phyloP scores from a whole-genome alignment of 2,113 vertebrate species.

The Oncorhynchus clarkii region DNA sequence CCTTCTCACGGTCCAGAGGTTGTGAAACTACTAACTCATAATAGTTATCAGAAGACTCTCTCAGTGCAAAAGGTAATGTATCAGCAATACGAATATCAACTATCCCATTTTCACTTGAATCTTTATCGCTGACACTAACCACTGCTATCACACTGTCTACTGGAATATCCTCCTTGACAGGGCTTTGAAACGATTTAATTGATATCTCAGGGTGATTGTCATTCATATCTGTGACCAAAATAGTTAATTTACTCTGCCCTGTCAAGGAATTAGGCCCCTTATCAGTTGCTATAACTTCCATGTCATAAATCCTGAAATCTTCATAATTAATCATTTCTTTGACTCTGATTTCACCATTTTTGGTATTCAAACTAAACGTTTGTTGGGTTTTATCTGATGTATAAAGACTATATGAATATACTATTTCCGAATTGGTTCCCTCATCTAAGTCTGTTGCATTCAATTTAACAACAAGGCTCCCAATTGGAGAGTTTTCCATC shows the following conservation, averaged over 20 bases:
- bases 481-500: conserved; percentile 63
- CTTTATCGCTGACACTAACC: conserved; percentile 65
- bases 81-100: conserved; percentile 51
- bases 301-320: conserved; percentile 59
- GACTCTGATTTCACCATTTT: conserved; percentile 71
- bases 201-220: conserved; percentile 72
- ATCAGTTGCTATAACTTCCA: conserved; percentile 60
- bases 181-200: conserved; percentile 65
- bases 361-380: conserved; percentile 67
- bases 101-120: conserved; percentile 66
- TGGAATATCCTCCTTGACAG: conserved; percentile 58
- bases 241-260: conserved; percentile 64
- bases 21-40: conserved; percentile 69
- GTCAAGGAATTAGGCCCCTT: conserved; percentile 55
- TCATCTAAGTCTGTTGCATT: conserved; percentile 57
- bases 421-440: conserved; percentile 50
- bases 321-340: conserved; percentile 73
- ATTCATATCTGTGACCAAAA: conserved; percentile 71
- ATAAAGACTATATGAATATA: conserved; percentile 69
- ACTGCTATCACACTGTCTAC: conserved; percentile 65
- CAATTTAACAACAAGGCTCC: conserved; percentile 45
- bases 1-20: conserved; percentile 60
- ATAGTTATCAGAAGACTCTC: conserved; percentile 55
- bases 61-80: conserved; percentile 59
- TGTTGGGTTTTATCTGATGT: conserved; percentile 54